Evolutionary conservation across 2,888 invertebrate genomes (phyloP), one percentile per base, ranked within the genome.

Genomic region (Lasioglossum calceatum): DNA sequence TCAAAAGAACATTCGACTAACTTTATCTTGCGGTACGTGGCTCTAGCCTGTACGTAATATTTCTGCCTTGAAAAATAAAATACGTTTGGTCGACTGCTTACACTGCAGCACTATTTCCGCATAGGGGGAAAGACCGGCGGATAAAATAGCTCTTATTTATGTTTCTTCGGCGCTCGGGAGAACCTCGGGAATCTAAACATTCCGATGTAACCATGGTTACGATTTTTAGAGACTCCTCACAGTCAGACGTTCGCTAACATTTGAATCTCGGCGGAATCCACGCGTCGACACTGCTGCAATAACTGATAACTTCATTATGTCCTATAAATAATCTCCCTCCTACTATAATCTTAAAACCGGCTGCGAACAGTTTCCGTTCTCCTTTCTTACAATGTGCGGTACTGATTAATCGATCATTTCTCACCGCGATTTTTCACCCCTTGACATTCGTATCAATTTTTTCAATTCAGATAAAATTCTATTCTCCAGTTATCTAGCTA

Each of bases 91-190:
- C n/a, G 44, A 5, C 16, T 75, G 78, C 1, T 50, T 32, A 23
- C 44, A 64, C 76, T 44, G n/a, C 23, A 12, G 36, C 27, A 7
- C 14, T 4, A 23, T 44, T 19, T 14, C 8, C 27, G 39, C 2
- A 2, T 42, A 44, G 19, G 74, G 44, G 39, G n/a, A 58, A 58
- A 58, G 58, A 76, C n/a, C 16, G 23, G 14, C 10, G n/a, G 73
- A 27, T 67, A 81, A 72, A 14, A 16, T 50, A 74, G n/a, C 27
- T 67, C 72, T 73, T 61, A 71, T 78, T 71, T 78, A 61, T 10
- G 42, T 78, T 75, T 54, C n/a, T 16, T 14, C 0, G 4, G 16
- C 19, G 47, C 70, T 47, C 58, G 4, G 32, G n/a, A 14, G 36
- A 72, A 76, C n/a, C 12, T 61, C 27, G 36, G 36, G 54, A 50